These are phyloP conservation scores for Saccostrea echinata DNA, from an alignment of 1,140 invertebrate genomes.

Conservation along the genomic window DNA sequence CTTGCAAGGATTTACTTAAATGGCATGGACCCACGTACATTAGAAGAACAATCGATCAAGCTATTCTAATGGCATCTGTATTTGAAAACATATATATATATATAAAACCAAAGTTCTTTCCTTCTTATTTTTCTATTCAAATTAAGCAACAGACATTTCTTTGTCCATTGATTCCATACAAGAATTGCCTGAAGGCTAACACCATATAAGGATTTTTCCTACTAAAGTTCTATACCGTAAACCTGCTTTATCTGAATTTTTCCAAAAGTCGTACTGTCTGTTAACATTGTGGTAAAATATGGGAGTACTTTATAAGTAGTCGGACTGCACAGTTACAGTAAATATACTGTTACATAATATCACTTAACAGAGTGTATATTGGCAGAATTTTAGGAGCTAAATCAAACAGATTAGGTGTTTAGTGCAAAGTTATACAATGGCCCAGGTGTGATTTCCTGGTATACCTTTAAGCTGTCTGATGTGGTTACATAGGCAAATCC, in stretches of 20 bases:
- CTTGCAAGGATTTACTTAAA: too few species aligned
- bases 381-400: background rate
- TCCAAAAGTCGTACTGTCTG: background rate
- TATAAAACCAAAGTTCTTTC: constrained; percentile 8
- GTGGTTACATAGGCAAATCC: constrained; percentile 4
- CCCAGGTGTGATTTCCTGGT: constrained; percentile 17
- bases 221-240: background rate
- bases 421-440: background rate
- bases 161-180: background rate
- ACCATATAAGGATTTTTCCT: background rate
- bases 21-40: too few species aligned
- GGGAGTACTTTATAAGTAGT: background rate
- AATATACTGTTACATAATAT: constrained; percentile 10
- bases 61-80: background rate
- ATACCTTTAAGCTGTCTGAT: background rate
- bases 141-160: background rate
- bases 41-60: background rate
- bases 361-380: constrained; percentile 14
- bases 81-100: background rate
- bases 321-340: background rate
- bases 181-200: background rate
- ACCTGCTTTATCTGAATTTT: background rate
- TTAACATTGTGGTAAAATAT: background rate
- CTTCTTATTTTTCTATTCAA: background rate
- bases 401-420: background rate